Evolutionary conservation across 1,140 invertebrate species (phyloP), one percentile per base, ranked within the genome.

Genomic region (Drosophila persimilis): DNA sequence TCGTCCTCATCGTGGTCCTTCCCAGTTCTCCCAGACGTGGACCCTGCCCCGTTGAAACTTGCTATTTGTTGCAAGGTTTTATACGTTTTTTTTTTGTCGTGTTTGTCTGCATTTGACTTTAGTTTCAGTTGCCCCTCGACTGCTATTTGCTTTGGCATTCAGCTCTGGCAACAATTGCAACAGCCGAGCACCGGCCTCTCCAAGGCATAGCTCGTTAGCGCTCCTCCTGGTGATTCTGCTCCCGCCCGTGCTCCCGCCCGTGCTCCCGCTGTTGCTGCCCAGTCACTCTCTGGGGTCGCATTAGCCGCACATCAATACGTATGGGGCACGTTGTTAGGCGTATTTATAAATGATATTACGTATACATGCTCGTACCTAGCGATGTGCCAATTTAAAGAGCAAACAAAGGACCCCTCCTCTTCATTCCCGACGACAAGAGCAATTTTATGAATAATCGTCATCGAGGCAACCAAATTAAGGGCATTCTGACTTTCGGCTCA

Each of bases 81-180:
- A 48, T 46, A 64, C 26, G 26, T 59, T 29, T 35, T 75, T 63
- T 52, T 48, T 75, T 77, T n/a, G n/a, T n/a, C 62, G 44, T 51
- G 52, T 78, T 62, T 60, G 11, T 26, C 56, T 63, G 71, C 69
- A 88, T 78, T 86, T 75, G 77, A 76, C 84, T 86, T 81, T 86
- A 81, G 81, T 75, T 88, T 75, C 74, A 78, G 77, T 76, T 67
- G 83, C 61, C 80, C 81, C 84, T 83, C 50, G 59, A 64, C 78
- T 86, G 83, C 78, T 81, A 85, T 88, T 86, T 86, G 83, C 83
- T 83, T 88, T 89, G 83, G 83, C 83, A 83, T 81, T 89, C 83
- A 83, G 72, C 83, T 83, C 74, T 83, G 83, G 78, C 83, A 88
- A 88, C 83, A 88, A 88, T 88, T 88, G 83, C 75, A 88, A 71